phyloP scores from a whole-genome alignment of 2,113 vertebrate genomes.

The Cebidichthys violaceus region DNA sequence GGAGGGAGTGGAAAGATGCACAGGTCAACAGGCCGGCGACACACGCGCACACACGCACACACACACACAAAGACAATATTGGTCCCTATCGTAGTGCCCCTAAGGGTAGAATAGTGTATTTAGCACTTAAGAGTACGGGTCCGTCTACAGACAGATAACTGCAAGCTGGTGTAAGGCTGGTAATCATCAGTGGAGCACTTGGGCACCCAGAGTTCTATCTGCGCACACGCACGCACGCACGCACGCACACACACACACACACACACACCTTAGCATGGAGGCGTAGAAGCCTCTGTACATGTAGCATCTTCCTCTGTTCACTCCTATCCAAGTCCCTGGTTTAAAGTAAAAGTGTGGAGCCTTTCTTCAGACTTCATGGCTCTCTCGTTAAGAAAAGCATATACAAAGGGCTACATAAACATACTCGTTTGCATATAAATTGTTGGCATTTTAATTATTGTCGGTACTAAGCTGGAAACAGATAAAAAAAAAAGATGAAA shows the following conservation, averaged over 20 bases:
- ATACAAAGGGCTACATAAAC: slow-evolving; percentile 68
- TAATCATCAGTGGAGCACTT: slow-evolving; percentile 59
- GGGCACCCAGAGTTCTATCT: slow-evolving; percentile 50
- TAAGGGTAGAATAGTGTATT: slow-evolving; percentile 49
- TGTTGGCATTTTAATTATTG: slow-evolving; percentile 80
- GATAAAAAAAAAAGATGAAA: slow-evolving; percentile 26
- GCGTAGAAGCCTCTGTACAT: slow-evolving; percentile 28
- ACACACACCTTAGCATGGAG: neutral
- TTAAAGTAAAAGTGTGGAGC: neutral
- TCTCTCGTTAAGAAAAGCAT: slow-evolving; percentile 57
- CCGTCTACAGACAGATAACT: slow-evolving; percentile 63
- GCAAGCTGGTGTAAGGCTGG: slow-evolving; percentile 75
- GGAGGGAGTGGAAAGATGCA: slow-evolving; percentile 30
- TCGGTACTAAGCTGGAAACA: slow-evolving; percentile 62
- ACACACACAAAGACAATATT: slow-evolving; percentile 21
- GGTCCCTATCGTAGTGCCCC: slow-evolving; percentile 63
- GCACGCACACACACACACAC: slow-evolving; percentile 7
- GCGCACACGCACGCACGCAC: slow-evolving; percentile 5
- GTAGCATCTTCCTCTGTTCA: slow-evolving; percentile 46
- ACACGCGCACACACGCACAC: neutral
- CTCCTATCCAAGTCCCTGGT: slow-evolving; percentile 23
- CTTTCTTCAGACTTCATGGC: slow-evolving; percentile 25
- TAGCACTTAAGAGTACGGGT: slow-evolving; percentile 69
- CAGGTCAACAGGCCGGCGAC: slow-evolving; percentile 29
- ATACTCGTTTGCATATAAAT: slow-evolving; percentile 78